Conservation (phyloP, 2,797 vertebrate genomes). For the Catostomus latipinnis region DNA sequence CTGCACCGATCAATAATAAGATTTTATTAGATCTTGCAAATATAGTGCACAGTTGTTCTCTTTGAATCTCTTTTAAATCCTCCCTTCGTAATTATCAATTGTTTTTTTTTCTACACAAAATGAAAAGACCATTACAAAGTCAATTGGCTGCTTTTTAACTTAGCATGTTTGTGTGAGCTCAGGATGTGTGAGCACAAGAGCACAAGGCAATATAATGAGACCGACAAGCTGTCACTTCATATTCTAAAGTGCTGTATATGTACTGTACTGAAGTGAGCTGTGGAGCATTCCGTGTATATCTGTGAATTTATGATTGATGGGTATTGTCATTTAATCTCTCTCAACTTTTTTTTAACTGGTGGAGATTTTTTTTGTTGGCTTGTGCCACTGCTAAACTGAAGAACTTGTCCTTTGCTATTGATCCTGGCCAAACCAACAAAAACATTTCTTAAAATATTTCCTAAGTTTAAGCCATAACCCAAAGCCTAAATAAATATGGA, state of each 20-base stretch:
- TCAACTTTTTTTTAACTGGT: constrained; percentile 14
- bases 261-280: neutral
- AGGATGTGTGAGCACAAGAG: constrained; percentile 37
- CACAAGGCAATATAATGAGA: constrained; percentile 27
- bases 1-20: no score
- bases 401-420: constrained; percentile 49
- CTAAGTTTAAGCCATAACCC: no score
- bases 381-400: constrained; percentile 47
- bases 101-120: neutral
- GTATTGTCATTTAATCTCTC: constrained; percentile 34
- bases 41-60: no score
- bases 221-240: constrained; percentile 55
- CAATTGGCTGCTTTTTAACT: constrained; percentile 1
- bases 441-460: no score
- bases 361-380: constrained; percentile 43
- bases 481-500: no score
- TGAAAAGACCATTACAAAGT: constrained; percentile 36
- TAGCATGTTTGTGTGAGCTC: constrained; percentile 34
- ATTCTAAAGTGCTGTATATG: constrained; percentile 44
- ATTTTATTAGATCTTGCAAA: no score
- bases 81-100: no score
- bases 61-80: no score
- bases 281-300: constrained; percentile 26
- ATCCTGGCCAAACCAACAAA: constrained; percentile 14
- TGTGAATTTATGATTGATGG: constrained; percentile 51